These are phyloP conservation scores for Lycaena phlaeas DNA, from an alignment of 2,888 invertebrate species.

Conservation along the genomic window DNA sequence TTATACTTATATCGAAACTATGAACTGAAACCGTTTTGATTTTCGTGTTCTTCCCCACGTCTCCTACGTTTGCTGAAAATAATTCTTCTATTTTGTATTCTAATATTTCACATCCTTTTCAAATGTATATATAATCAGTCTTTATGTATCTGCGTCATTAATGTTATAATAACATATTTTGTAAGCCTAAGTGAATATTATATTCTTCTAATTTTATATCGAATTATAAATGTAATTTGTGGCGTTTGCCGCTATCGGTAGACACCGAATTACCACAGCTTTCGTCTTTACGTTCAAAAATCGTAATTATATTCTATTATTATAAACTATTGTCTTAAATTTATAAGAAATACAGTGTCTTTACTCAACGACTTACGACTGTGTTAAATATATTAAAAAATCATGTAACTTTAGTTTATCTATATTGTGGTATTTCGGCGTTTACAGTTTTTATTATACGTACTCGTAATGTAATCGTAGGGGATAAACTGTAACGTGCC, in stretches of 20 bases:
- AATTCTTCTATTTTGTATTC: slow-evolving; percentile 7
- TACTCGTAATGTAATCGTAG: slow-evolving; percentile 57
- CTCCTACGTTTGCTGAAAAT: background rate
- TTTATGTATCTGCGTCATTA: slow-evolving; percentile 4
- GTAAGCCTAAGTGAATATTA: slow-evolving; percentile 69
- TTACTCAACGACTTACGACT: too few relatives aligned
- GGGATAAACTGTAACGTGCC: slow-evolving; percentile 43
- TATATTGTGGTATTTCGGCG: slow-evolving; percentile 20
- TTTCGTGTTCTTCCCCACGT: background rate
- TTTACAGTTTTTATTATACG: slow-evolving; percentile 31
- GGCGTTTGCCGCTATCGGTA: slow-evolving; percentile 17
- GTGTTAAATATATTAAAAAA: too few relatives aligned
- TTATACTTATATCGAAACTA: slow-evolving; percentile 16
- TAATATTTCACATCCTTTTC: slow-evolving; percentile 4
- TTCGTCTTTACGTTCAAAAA: background rate
- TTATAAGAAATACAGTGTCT: too few relatives aligned
- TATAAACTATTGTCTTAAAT: background rate
- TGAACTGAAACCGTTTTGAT: background rate
- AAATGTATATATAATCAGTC: slow-evolving; percentile 4
- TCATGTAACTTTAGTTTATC: background rate
- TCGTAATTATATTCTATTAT: background rate
- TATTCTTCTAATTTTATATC: slow-evolving; percentile 73
- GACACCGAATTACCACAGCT: slow-evolving; percentile 3
- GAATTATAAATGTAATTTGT: slow-evolving; percentile 39
- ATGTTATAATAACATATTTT: slow-evolving; percentile 55